Base-by-base conservation (phyloP, 2,888 invertebrate species). In the Zele albiditarsus region DNA sequence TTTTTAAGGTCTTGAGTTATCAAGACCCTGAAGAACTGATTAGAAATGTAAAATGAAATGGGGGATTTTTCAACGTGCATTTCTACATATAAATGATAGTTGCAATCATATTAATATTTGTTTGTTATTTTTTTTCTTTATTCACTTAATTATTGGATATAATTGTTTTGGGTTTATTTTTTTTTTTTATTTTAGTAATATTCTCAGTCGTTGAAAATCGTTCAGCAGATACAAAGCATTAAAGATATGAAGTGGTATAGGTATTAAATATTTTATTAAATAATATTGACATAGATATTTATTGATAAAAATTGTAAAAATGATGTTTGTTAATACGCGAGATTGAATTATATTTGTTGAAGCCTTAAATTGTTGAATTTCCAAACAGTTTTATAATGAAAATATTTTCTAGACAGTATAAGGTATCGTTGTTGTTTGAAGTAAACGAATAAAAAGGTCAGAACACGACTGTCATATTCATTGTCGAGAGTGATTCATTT, bases 401-500 rank as follows among this genome's bases (percentile, higher is more conserved):
- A 38, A 12, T 38, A 8, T 38, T 8, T 0, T 2, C 12, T 2
- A 12, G 38, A 12, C 12, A 38, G 38, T 38, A 38, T 38, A 8
- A 38, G 10, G 5, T 38, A 38, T 12, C 12, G 8, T 46, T 2
- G 16, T 16, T 16, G 14, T n/a, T 16, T 16, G 14, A 6, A 46
- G n/a, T 46, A 14, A 16, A 46, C 46, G n/a, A 46, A 16, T 16
- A n/a, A 8, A 53, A 53, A 20, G 5, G 53, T 53, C 53, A 20
- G 53, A 20, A 6, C 20, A 20, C 20, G 53, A 53, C 16, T 46
- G 46, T 46, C 46, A 46, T 46, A 14, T 53, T 53, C 53, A 53
- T 53, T 53, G 53, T 53, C 53, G 2, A 20, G n/a, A 53, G 23
- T 74, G 70, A 74, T 70, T 74, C 74, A 74, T 28, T 16, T 14